Conservation (phyloP, 2,113 vertebrate species). For the Tetrax tetrax region DNA sequence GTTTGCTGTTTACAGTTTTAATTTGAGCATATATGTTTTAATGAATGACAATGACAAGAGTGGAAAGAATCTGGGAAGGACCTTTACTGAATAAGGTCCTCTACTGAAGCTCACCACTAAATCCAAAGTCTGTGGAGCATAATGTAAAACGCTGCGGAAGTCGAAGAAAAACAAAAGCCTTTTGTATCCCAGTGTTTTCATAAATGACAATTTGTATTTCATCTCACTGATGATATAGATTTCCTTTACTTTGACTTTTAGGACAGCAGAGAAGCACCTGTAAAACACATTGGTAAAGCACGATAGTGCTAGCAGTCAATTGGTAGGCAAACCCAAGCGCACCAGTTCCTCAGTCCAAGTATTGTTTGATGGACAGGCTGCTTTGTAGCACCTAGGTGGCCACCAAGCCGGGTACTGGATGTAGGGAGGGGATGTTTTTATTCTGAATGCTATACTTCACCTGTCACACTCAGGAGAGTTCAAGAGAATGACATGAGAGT, state of each 20-base stretch:
- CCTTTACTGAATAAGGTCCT: too few relatives aligned
- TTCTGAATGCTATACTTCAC: rapidly evolving
- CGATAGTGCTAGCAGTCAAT: too few relatives aligned
- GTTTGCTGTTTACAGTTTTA: slow-evolving; percentile 12
- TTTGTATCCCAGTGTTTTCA: neutral
- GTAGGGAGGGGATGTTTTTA: neutral
- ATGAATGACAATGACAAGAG: neutral
- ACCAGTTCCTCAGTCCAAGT: neutral
- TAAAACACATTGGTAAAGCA: neutral
- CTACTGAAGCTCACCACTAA: neutral
- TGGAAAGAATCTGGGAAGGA: slow-evolving; percentile 5
- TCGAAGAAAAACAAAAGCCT: neutral
- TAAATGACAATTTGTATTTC: neutral
- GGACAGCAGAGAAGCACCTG: neutral
- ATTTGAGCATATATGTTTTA: neutral
- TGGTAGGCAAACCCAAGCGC: neutral
- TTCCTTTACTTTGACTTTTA: neutral
- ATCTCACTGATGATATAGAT: neutral
- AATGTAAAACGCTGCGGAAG: neutral
- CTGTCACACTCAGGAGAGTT: neutral
- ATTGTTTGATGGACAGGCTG: rapidly evolving
- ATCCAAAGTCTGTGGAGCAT: neutral
- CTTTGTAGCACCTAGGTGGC: neutral
- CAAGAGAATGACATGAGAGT: neutral
- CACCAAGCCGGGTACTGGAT: neutral